A percentile compares a stretch with the other conserved stretches of the same genome.
Evolutionary conservation across 2,797 vertebrate species (phyloP).

Genomic region (Scyliorhinus canicula): DNA sequence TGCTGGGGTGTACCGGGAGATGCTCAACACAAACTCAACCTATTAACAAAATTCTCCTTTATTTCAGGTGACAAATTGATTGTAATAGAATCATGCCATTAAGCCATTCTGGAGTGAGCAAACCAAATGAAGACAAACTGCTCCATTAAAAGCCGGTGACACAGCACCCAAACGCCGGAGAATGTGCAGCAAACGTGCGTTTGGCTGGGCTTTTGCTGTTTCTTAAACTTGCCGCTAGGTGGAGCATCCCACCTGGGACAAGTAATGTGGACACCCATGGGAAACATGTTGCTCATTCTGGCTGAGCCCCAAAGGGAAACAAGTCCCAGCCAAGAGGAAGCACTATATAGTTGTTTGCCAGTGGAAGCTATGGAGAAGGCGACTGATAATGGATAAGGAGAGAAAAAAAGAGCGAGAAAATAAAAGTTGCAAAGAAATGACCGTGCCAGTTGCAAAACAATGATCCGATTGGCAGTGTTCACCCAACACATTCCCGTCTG

Average conservation of each 20-base stretch:
- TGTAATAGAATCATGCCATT: neutral
- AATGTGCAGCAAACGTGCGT: no score
- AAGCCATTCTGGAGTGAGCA: neutral
- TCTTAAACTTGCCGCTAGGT: neutral
- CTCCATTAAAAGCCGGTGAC: neutral
- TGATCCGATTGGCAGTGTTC: neutral
- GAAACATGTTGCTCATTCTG: neutral
- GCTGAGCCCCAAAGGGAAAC: neutral
- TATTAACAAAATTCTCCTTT: neutral
- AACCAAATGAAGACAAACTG: conserved; percentile 2
- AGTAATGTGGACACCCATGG: neutral
- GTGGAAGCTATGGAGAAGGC: neutral
- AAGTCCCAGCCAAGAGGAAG: neutral
- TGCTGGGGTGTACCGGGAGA: neutral
- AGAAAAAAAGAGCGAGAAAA: neutral
- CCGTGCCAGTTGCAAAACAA: neutral
- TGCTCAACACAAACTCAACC: neutral
- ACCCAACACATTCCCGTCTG: neutral
- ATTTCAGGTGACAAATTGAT: neutral
- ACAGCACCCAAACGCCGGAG: neutral
- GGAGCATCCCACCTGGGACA: neutral
- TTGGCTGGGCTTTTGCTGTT: neutral
- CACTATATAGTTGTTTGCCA: neutral
- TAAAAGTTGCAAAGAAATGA: neutral
- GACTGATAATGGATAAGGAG: neutral